phyloP scores from a whole-genome alignment of 2,888 invertebrate species.

The Pachydiplax longipennis region DNA sequence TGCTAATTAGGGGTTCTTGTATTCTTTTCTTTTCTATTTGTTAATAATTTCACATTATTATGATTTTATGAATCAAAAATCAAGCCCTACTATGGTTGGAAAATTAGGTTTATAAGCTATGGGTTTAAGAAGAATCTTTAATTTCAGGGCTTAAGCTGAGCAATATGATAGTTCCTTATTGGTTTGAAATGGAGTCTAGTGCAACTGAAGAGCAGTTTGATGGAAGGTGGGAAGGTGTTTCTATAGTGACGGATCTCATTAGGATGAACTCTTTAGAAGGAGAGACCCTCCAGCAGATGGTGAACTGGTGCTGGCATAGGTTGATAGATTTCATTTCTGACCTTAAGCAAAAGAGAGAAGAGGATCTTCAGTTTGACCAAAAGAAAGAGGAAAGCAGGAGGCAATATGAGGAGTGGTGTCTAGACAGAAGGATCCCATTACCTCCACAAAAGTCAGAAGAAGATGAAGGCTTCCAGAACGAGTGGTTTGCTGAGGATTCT shows the following conservation, averaged over 20 bases:
- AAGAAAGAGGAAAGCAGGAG: not conserved
- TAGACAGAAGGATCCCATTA: conserved; percentile 17
- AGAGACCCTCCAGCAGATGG: not conserved
- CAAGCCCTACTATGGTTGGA: too few relatives aligned
- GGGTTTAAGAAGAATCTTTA: too few relatives aligned
- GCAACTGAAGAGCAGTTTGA: conserved; percentile 21
- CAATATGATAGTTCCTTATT: not conserved
- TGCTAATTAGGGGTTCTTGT: too few relatives aligned
- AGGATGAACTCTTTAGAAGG: not conserved
- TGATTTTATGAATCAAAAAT: too few relatives aligned
- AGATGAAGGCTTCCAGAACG: not conserved
- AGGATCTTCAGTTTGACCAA: not conserved
- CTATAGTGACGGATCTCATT: not conserved
- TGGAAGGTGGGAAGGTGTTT: not conserved
- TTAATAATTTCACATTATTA: too few relatives aligned
- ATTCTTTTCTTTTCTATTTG: too few relatives aligned
- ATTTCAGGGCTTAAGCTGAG: conserved; percentile 10
- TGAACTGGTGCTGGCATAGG: not conserved
- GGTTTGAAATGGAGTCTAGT: conserved; percentile 17
- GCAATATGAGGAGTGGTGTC: conserved; percentile 16
- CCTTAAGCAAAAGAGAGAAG: not conserved
- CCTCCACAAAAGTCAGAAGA: not conserved
- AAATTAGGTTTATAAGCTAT: too few relatives aligned
- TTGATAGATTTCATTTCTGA: not conserved
- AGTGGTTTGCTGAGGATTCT: conserved; percentile 3